Conservation (phyloP, 35 echinoderm and acorn worm genomes). For the Lytechinus pictus region DNA sequence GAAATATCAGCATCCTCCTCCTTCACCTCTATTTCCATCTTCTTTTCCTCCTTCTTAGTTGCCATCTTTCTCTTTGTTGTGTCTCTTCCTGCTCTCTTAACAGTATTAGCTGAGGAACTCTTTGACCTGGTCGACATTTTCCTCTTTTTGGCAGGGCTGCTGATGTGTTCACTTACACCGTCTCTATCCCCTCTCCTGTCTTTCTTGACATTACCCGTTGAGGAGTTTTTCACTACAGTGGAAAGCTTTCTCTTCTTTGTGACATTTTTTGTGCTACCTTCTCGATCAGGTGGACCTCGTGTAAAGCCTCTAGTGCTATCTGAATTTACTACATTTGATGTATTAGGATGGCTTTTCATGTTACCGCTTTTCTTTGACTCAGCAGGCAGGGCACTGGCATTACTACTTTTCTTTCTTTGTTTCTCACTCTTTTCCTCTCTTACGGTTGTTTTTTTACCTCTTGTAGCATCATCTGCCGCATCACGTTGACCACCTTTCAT, state of each 20-base stretch:
- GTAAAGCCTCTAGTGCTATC: too few relatives aligned
- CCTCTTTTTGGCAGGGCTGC: background rate
- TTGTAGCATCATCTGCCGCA: background rate
- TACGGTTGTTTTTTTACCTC: too few relatives aligned
- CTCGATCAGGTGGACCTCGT: background rate
- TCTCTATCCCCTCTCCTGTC: background rate
- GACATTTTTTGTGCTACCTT: background rate
- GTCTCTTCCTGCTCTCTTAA: background rate
- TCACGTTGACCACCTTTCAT: background rate
- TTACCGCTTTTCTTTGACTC: too few relatives aligned
- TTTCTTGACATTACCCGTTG: background rate
- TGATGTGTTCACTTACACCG: background rate
- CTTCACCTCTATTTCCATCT: background rate
- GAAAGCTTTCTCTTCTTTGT: background rate
- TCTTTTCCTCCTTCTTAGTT: too few relatives aligned
- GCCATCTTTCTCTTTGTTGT: background rate
- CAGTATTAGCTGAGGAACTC: background rate
- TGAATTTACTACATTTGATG: too few relatives aligned
- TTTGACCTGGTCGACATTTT: background rate
- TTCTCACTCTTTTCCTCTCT: too few relatives aligned
- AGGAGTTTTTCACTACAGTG: background rate
- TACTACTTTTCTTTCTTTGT: too few relatives aligned
- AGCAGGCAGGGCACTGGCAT: too few relatives aligned
- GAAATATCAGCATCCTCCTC: conserved; percentile 50
- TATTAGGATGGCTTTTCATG: too few relatives aligned